Evolutionary conservation across 2,797 vertebrate genomes (phyloP).

Genomic region (Pseudomugil tenellus): DNA sequence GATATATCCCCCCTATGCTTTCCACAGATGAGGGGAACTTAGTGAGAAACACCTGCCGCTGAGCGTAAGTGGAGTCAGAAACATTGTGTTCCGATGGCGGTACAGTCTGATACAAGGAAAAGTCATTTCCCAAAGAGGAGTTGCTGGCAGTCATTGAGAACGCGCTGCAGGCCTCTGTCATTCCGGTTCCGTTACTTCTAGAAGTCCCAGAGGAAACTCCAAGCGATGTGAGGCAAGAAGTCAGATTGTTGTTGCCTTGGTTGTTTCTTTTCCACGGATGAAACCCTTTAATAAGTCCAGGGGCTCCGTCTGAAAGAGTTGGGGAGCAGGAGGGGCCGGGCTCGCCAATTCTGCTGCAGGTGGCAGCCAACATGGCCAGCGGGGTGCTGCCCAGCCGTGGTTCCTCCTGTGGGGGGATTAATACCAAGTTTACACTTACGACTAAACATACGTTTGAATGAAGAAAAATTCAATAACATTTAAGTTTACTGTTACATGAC

Average conservation of each 20-base stretch:
- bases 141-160: slow-evolving; percentile 88
- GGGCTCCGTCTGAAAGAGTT: slow-evolving; percentile 85
- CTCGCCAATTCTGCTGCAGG: slow-evolving; percentile 95
- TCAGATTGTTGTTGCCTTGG: slow-evolving; percentile 81
- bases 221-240: slow-evolving; percentile 79
- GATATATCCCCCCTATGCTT: slow-evolving; percentile 90
- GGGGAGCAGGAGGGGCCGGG: slow-evolving; percentile 88
- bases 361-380: slow-evolving; percentile 94
- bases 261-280: slow-evolving; percentile 90
- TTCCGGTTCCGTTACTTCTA: slow-evolving; percentile 71
- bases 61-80: slow-evolving; percentile 79
- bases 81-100: slow-evolving; percentile 64
- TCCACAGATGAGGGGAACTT: slow-evolving; percentile 91
- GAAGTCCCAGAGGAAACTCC: slow-evolving; percentile 77
- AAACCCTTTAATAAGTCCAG: slow-evolving; percentile 90
- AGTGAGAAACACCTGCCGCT: slow-evolving; percentile 89
- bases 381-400: slow-evolving; percentile 92
- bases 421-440: no score
- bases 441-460: no score
- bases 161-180: slow-evolving; percentile 86
- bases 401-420: slow-evolving; percentile 86
- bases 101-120: slow-evolving; percentile 87
- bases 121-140: slow-evolving; percentile 89
- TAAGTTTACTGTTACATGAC: neutral
- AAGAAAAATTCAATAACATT: neutral